Evolutionary conservation across 2,113 vertebrate genomes (phyloP).

Genomic region (Cephalopholis sonnerati): DNA sequence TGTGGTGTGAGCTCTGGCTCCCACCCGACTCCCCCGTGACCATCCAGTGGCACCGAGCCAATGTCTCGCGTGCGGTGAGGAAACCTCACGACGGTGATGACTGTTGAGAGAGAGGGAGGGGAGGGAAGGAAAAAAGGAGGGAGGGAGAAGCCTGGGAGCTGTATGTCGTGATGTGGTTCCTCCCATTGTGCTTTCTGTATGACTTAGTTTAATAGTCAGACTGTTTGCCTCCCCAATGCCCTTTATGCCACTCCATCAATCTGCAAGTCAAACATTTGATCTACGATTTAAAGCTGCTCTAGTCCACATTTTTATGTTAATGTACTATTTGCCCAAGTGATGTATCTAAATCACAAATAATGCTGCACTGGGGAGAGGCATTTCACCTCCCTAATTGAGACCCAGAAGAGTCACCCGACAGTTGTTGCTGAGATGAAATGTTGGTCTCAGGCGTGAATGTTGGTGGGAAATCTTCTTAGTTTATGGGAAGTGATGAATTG

Average conservation of each 20-base stretch:
- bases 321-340: constrained; percentile 43
- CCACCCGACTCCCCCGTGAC: constrained; percentile 74
- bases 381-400: constrained; percentile 54
- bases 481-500: constrained; percentile 43
- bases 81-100: constrained; percentile 76
- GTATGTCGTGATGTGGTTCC: constrained; percentile 73
- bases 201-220: constrained; percentile 66
- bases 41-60: constrained; percentile 75
- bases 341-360: constrained; percentile 54
- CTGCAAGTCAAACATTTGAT: constrained; percentile 67
- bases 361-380: constrained; percentile 48
- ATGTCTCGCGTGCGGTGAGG: constrained; percentile 77
- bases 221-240: constrained; percentile 62
- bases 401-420: constrained; percentile 26
- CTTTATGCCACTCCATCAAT: constrained; percentile 73
- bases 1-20: constrained; percentile 83
- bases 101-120: constrained; percentile 42
- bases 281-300: constrained; percentile 56
- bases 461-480: constrained; percentile 45
- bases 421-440: constrained; percentile 46
- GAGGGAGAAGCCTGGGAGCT: constrained; percentile 62
- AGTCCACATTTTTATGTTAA: constrained; percentile 42
- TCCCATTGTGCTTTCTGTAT: constrained; percentile 75
- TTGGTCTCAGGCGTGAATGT: constrained; percentile 31
- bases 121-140: constrained; percentile 7